phyloP scores from a whole-genome alignment of 1,140 invertebrate species.

The Lithobius niger region DNA sequence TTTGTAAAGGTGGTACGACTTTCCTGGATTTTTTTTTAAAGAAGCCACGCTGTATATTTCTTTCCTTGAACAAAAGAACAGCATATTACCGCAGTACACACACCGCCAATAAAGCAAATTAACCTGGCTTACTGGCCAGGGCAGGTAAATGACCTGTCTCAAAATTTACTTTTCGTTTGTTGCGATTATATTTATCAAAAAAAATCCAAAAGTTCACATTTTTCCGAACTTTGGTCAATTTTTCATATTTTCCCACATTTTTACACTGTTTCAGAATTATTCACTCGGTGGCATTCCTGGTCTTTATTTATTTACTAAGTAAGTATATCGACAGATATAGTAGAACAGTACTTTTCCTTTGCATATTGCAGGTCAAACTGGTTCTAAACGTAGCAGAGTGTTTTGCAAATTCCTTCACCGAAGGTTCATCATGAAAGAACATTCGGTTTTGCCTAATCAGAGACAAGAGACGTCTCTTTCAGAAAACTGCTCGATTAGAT shows the following conservation, averaged over 20 bases:
- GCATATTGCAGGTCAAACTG: constrained; percentile 29
- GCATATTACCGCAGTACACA: no score
- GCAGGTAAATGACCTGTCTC: no score
- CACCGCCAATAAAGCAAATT: no score
- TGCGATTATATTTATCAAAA: no score
- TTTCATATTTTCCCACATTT: constrained; percentile 1
- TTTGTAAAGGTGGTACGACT: no score
- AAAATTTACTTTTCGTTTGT: no score
- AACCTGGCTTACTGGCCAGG: no score
- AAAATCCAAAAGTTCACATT: no score
- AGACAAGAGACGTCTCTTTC: constrained; percentile 1
- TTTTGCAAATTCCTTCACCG: constrained; percentile 31
- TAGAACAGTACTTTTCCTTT: neutral
- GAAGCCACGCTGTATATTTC: no score
- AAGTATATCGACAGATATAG: neutral
- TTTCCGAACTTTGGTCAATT: no score
- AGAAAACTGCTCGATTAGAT: constrained; percentile 9
- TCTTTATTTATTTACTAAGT: neutral
- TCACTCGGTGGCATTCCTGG: neutral
- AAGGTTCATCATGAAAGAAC: constrained; percentile 25
- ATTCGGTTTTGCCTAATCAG: constrained; percentile 31
- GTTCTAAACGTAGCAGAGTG: constrained; percentile 35
- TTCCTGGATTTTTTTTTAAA: no score
- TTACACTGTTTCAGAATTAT: constrained; percentile 5
- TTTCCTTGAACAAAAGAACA: no score